phyloP scores from a whole-genome alignment of 2,113 vertebrate genomes.

The Peromyscus leucopus region DNA sequence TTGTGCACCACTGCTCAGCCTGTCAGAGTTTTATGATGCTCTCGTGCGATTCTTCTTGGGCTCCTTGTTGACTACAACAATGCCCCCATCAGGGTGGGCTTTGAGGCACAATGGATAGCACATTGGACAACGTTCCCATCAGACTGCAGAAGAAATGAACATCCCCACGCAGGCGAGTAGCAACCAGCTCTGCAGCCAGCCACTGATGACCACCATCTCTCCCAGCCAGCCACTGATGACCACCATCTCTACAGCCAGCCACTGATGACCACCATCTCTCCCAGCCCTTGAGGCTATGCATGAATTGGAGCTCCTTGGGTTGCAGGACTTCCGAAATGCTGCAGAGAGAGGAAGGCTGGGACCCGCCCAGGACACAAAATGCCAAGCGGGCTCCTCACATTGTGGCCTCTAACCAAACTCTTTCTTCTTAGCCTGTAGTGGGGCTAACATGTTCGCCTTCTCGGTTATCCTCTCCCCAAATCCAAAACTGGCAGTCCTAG shows the following conservation, averaged over 20 bases:
- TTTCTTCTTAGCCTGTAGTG: background rate
- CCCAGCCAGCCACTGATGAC: background rate
- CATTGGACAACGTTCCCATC: background rate
- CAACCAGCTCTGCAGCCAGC: background rate
- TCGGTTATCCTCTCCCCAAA: too few species aligned
- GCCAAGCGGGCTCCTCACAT: background rate
- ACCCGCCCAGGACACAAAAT: background rate
- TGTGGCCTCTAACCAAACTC: background rate
- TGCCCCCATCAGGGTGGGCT: background rate
- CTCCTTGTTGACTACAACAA: background rate
- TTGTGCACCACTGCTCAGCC: too few species aligned
- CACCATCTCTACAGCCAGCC: background rate
- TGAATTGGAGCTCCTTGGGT: background rate
- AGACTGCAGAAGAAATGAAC: background rate
- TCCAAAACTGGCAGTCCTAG: background rate
- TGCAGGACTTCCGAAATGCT: background rate
- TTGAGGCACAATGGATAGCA: background rate
- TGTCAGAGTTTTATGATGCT: background rate
- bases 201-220: background rate
- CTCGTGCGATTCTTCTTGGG: background rate
- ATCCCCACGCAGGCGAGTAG: background rate
- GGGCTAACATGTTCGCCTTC: background rate
- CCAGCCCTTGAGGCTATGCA: background rate
- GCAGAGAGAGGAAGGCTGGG: background rate
- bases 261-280: background rate